These are phyloP conservation scores for Helostoma temminkii DNA, from an alignment of 2,797 vertebrate species.

Conservation along the genomic window DNA sequence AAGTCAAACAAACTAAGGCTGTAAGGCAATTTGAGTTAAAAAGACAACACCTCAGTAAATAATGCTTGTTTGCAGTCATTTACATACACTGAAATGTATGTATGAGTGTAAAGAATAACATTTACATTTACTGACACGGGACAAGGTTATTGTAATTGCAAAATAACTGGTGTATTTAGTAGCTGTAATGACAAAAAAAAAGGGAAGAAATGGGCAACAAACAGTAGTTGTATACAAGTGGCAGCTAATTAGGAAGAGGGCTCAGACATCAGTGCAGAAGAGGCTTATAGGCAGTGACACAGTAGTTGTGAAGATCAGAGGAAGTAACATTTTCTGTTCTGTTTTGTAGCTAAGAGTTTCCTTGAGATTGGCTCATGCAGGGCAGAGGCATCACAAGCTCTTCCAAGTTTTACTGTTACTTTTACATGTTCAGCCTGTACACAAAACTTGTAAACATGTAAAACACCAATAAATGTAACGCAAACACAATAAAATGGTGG, in stretches of 20 bases:
- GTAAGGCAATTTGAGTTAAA: background rate
- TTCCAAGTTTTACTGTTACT: too few species aligned
- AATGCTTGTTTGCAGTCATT: background rate
- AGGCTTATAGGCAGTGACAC: background rate
- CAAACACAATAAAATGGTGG: background rate
- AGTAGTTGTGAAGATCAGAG: background rate
- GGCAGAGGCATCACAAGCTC: background rate
- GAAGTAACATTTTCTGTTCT: constrained; percentile 1
- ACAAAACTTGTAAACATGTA: too few species aligned
- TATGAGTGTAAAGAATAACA: too few species aligned
- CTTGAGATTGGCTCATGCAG: background rate
- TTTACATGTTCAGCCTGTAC: too few species aligned
- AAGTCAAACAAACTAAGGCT: background rate
- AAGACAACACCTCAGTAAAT: too few species aligned
- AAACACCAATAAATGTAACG: background rate
- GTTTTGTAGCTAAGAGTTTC: background rate
- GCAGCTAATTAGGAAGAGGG: background rate
- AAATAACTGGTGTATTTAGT: background rate
- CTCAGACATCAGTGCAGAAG: background rate
- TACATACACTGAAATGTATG: background rate
- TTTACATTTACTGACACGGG: too few species aligned
- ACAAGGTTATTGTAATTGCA: background rate
- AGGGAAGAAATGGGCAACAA: background rate
- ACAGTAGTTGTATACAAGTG: background rate
- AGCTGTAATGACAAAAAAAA: background rate